Evolutionary conservation across 1,140 invertebrate genomes (phyloP).

Genomic region (Drosophila tristis): DNA sequence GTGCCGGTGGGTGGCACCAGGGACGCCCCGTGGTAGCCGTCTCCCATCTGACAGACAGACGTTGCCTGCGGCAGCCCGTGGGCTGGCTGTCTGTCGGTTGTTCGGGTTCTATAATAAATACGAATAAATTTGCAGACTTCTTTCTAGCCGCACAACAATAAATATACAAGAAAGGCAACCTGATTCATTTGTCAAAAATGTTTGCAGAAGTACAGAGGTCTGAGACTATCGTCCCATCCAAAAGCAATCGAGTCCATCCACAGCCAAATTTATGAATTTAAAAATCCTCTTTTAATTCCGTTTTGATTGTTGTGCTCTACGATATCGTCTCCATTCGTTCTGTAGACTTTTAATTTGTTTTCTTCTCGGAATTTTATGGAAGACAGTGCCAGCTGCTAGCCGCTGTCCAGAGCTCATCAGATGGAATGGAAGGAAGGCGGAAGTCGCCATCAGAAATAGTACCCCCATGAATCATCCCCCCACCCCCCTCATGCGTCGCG

Average conservation of each 20-base stretch:
- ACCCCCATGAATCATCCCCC: constrained; percentile 46
- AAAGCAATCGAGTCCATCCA: constrained; percentile 27
- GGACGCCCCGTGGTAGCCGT: too few relatives aligned
- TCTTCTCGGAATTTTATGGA: constrained; percentile 38
- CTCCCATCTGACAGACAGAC: too few relatives aligned
- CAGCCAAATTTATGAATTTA: constrained; percentile 63
- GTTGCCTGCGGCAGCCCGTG: too few relatives aligned
- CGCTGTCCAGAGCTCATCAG: constrained; percentile 5
- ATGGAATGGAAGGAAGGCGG: constrained; percentile 11
- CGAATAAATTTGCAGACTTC: constrained; percentile 12
- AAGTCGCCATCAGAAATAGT: constrained; percentile 36
- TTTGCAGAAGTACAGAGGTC: neutral
- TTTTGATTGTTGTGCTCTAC: constrained; percentile 58
- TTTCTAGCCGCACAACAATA: constrained; percentile 22
- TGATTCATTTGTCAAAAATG: constrained; percentile 32
- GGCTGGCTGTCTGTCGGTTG: neutral
- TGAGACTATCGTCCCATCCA: constrained; percentile 7
- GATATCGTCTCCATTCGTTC: constrained; percentile 41
- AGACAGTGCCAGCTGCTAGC: neutral
- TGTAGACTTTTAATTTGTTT: constrained; percentile 62
- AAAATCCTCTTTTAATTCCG: constrained; percentile 60
- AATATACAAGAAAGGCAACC: constrained; percentile 10
- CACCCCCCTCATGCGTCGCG: constrained; percentile 8
- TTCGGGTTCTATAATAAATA: constrained; percentile 8
- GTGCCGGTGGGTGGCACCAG: neutral